Conservation (phyloP, 2,888 invertebrate genomes). For the Cheilosia vernalis region DNA sequence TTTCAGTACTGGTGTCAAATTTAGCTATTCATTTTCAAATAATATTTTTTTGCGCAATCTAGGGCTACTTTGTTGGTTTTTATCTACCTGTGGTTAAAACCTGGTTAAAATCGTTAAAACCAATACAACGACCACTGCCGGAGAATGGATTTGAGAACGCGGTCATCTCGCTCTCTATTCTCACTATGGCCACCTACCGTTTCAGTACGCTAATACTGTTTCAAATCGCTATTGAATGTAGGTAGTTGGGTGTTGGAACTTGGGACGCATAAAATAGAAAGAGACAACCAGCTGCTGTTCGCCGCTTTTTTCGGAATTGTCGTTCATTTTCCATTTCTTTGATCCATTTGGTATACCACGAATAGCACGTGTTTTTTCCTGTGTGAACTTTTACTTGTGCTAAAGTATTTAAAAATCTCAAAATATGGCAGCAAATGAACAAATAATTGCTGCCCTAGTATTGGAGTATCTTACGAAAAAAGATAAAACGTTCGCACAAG, state of each 20-base stretch:
- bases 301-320: constrained; percentile 25
- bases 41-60: too few relatives aligned
- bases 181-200: constrained; percentile 4
- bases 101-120: too few relatives aligned
- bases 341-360: constrained; percentile 24
- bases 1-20: too few relatives aligned
- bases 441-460: constrained; percentile 85
- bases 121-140: too few relatives aligned
- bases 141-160: too few relatives aligned
- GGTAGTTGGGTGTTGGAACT: too few relatives aligned
- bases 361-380: constrained; percentile 62
- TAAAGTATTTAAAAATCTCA: constrained; percentile 7
- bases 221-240: background rate
- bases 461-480: constrained; percentile 87
- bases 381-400: constrained; percentile 12
- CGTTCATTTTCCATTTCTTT: constrained; percentile 37
- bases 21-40: too few relatives aligned
- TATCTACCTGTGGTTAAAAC: too few relatives aligned
- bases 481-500: constrained; percentile 87
- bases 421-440: constrained; percentile 84
- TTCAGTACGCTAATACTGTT: background rate
- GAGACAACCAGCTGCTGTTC: background rate
- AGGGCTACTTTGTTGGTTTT: too few relatives aligned
- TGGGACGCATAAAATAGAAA: background rate
- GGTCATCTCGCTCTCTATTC: too few relatives aligned